Evolutionary conservation across 2,888 invertebrate species (phyloP), one percentile per base, ranked within the genome.

Genomic region (Cephus rjabovi): DNA sequence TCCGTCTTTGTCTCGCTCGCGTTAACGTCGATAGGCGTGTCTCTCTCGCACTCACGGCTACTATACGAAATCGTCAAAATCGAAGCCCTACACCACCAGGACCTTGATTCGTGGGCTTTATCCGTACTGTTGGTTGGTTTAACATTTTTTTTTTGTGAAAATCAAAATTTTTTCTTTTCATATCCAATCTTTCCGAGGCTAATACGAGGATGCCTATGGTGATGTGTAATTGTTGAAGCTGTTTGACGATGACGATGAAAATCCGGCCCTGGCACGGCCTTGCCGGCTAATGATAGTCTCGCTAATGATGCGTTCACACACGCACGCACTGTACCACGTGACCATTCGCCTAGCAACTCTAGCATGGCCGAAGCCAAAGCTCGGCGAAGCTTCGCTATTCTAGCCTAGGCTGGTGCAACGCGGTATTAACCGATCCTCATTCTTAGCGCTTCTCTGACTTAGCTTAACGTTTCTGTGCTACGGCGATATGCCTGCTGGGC

Each of bases 231-330:
- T n/a, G 34, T 30, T 1, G 30, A 31, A 33, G 69, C 34, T 78
- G 73, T 23, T 73, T 69, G 70, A 69, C 74, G 76, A 79, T 37
- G 70, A 56, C 76, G 79, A 74, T 74, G 74, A 74, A 74, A 74
- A 74, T 34, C 83, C 87, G 89, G 87, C 88, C 90, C 90, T 91
- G 84, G 83, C 83, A 79, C 89, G 90, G 89, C 90, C 90, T 90
- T 90, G 90, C 81, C 87, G 88, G 89, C 90, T 91, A 91, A 91
- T 91, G 90, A 91, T 90, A 91, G 91, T 91, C 89, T 82, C 87
- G 89, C 90, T 91, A 91, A 91, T 90, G 90, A 90, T 89, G 89
- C 90, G 89, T 88, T 85, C 84, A 84, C 86, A 87, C 87, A 85
- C 86, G 83, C 85, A 85, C 85, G 81, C 86, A 84, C 81, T 74